Evolutionary conservation across 2,888 invertebrate species (phyloP), one percentile per base, ranked within the genome.

Genomic region (Athalia cordata): DNA sequence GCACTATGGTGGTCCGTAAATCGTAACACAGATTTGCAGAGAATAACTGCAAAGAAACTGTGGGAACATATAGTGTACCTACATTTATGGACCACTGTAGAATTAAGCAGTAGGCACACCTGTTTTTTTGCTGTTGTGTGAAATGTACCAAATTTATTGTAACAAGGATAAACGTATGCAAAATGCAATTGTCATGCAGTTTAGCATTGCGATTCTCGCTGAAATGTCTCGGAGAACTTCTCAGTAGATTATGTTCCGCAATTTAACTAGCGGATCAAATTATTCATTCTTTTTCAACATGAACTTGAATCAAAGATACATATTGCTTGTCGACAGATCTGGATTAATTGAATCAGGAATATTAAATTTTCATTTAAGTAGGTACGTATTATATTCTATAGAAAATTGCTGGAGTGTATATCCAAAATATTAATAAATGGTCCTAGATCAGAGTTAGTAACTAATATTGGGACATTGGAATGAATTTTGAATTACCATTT

Each of bases 401-500:
- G 59, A 70, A 70, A 57, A 57, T 55, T 70, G 59, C 70, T 57
- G 57, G 57, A 70, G 43, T 45, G 57, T n/a, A 47, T 59, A 47
- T 45, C 8, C 52, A 43, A 47, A 4, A 43, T 70, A 70, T 15
- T 15, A 29, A 68, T 68, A 29, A 29, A 11, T 29, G 50, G 15
- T 70, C 43, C 45, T n/a, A 55, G 43, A 57, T 59, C 72, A 47
- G 72, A 72, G 47, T 59, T 45, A 59, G 29, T 15, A 59, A 72
- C 47, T n/a, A 29, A 72, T 45, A 47, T 45, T 6, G 47, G 47
- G 57, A 72, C 47, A 13, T 59, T 72, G 72, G 57, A 29, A 72
- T 72, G 5, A 72, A 59, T 47, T 68, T 55, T 68, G 29, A 43
- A 49, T 13, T 59, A 45, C 72, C 72, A 72, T 72, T 59, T 47